These are phyloP conservation scores for Rhinichthys klamathensis DNA, from an alignment of 2,113 vertebrate species.

Conservation along the genomic window DNA sequence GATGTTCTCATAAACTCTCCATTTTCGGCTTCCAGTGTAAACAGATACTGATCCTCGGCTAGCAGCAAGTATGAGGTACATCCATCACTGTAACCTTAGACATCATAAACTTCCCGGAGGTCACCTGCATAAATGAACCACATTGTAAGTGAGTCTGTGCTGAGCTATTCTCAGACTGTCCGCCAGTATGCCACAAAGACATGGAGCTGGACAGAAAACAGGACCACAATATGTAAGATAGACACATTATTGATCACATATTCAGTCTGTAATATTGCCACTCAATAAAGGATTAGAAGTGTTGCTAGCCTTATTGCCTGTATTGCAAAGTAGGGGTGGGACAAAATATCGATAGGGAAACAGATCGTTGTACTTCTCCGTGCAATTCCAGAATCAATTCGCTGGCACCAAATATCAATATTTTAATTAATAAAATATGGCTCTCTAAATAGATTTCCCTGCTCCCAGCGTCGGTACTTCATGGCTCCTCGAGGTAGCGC, in stretches of 20 bases:
- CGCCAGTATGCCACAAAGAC: not conserved
- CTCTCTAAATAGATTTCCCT: too few relatives aligned
- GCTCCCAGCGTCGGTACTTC: too few relatives aligned
- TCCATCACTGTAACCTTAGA: conserved; percentile 42
- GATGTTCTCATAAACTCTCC: conserved; percentile 49
- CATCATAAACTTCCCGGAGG: conserved; percentile 16
- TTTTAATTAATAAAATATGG: too few relatives aligned
- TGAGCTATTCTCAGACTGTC: not conserved
- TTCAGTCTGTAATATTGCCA: not conserved
- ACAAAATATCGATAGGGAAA: too few relatives aligned
- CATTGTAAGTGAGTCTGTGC: not conserved
- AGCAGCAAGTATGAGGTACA: conserved; percentile 22
- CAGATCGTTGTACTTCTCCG: too few relatives aligned
- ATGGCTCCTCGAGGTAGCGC: too few relatives aligned
- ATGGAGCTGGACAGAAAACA: conserved; percentile 3
- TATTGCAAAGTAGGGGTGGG: too few relatives aligned
- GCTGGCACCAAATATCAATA: too few relatives aligned
- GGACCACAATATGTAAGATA: not conserved
- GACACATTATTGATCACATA: not conserved
- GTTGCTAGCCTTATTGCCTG: not conserved
- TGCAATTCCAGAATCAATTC: too few relatives aligned
- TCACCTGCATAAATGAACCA: conserved; percentile 11
- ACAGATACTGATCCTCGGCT: conserved; percentile 23
- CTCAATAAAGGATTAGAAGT: not conserved
- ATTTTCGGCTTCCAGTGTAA: conserved; percentile 38